These are phyloP conservation scores for Aphodius sticticus DNA, from an alignment of 2,888 invertebrate genomes.

Conservation along the genomic window DNA sequence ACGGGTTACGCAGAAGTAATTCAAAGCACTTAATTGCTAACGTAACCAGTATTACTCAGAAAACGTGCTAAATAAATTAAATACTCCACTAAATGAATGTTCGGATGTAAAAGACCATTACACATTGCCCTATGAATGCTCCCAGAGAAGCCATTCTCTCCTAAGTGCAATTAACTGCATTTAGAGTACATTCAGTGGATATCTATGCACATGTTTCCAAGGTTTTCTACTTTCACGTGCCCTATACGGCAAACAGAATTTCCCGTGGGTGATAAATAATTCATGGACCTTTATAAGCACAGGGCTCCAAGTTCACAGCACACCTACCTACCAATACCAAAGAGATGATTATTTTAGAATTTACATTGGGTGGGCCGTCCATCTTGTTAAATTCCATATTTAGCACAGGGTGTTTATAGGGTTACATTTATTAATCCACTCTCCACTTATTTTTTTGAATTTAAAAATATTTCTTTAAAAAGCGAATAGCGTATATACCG, in stretches of 20 bases:
- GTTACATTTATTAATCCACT: too few relatives aligned
- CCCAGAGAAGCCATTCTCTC: neutral
- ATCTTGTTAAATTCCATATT: neutral
- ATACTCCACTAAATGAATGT: neutral
- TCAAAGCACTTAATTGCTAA: neutral
- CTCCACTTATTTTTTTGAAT: too few relatives aligned
- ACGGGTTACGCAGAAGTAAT: neutral
- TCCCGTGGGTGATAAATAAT: slow-evolving; percentile 54
- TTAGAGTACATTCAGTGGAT: slow-evolving; percentile 24
- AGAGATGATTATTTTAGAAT: slow-evolving; percentile 50
- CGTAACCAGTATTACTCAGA: neutral
- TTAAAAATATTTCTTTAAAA: too few relatives aligned
- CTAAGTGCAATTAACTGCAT: slow-evolving; percentile 20
- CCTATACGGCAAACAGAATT: slow-evolving; percentile 47
- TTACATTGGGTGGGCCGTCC: neutral
- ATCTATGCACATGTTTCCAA: slow-evolving; percentile 31
- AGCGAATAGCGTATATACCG: too few relatives aligned
- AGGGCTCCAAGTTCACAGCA: slow-evolving; percentile 30
- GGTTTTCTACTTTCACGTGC: slow-evolving; percentile 17
- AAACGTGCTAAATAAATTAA: slow-evolving; percentile 4
- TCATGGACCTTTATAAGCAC: slow-evolving; percentile 50
- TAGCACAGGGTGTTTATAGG: neutral
- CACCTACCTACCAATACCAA: slow-evolving; percentile 35
- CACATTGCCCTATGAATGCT: neutral
- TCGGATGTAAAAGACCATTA: neutral